Evolutionary conservation across 1,140 invertebrate genomes (phyloP).

Genomic region (Pseudachorutes palmiensis): DNA sequence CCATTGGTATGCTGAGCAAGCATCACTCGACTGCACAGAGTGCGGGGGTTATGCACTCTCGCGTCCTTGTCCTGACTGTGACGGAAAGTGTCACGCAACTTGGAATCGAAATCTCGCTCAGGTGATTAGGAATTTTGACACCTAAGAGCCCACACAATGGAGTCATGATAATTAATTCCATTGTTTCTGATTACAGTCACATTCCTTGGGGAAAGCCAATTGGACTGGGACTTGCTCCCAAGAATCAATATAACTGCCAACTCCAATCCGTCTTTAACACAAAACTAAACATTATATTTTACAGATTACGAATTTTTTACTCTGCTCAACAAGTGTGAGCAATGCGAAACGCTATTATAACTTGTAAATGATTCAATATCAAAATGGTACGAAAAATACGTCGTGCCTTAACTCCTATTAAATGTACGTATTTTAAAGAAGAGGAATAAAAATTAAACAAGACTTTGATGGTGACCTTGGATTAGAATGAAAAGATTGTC

Average conservation of each 20-base stretch:
- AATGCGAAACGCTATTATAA: no score
- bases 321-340: no score
- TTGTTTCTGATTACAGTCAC: slow-evolving; percentile 54
- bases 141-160: not conserved
- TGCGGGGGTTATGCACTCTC: slow-evolving; percentile 71
- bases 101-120: slow-evolving; percentile 70
- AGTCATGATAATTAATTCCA: slow-evolving; percentile 20
- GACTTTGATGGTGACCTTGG: not conserved
- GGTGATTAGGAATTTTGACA: slow-evolving; percentile 46
- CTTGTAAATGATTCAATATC: no score
- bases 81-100: slow-evolving; percentile 57
- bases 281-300: no score
- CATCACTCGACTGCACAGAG: slow-evolving; percentile 68
- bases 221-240: slow-evolving; percentile 61
- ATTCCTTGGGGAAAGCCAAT: slow-evolving; percentile 62
- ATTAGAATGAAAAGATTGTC: slow-evolving; percentile 7
- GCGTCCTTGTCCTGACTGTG: slow-evolving; percentile 66
- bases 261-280: no score
- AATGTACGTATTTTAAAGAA: not conserved
- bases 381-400: not conserved
- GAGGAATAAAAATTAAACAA: not conserved
- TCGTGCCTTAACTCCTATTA: no score
- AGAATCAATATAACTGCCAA: slow-evolving; percentile 37
- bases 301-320: not conserved
- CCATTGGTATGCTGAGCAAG: slow-evolving; percentile 69